A percentile compares a stretch with the other conserved stretches of the same genome.
Evolutionary conservation across 2,113 vertebrate species (phyloP).

Genomic region (Vidua macroura): DNA sequence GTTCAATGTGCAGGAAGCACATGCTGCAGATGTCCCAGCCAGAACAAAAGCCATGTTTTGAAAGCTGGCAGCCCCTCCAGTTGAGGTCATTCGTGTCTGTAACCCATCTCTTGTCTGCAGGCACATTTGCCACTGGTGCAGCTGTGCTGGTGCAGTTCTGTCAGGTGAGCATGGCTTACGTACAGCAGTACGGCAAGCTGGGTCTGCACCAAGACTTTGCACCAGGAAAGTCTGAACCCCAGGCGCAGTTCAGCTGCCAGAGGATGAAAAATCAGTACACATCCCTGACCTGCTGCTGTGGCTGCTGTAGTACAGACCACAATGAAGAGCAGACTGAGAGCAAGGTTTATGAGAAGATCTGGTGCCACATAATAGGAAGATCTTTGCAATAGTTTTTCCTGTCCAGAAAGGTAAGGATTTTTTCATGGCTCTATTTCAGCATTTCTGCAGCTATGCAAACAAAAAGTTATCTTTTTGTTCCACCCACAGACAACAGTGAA

Average conservation of each 20-base stretch:
- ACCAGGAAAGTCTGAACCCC: not conserved
- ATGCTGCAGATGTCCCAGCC: not conserved
- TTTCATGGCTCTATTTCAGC: not conserved
- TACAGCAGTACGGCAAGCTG: not conserved
- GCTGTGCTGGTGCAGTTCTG: not conserved
- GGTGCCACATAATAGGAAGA: not conserved
- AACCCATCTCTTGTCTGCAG: not conserved
- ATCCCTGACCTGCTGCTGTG: not conserved
- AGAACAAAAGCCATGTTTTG: not conserved
- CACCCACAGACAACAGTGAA: not conserved
- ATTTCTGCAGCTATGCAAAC: not conserved
- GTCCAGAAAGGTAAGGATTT: not conserved
- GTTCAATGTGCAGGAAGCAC: not conserved
- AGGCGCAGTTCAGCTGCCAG: not conserved
- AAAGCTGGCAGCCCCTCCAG: not conserved
- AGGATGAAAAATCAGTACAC: not conserved
- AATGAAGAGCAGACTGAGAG: not conserved
- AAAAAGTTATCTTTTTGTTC: not conserved
- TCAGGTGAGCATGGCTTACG: not conserved
- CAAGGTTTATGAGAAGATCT: not conserved
- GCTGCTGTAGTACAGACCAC: not conserved
- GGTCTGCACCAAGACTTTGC: not conserved
- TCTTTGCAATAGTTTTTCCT: not conserved
- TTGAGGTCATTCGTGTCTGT: not conserved
- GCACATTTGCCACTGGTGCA: not conserved